Percentiles rank a stretch among this genome's conserved stretches.
Evolutionary conservation across 2,797 vertebrate species (phyloP).

Genomic region (Nannoperca australis): DNA sequence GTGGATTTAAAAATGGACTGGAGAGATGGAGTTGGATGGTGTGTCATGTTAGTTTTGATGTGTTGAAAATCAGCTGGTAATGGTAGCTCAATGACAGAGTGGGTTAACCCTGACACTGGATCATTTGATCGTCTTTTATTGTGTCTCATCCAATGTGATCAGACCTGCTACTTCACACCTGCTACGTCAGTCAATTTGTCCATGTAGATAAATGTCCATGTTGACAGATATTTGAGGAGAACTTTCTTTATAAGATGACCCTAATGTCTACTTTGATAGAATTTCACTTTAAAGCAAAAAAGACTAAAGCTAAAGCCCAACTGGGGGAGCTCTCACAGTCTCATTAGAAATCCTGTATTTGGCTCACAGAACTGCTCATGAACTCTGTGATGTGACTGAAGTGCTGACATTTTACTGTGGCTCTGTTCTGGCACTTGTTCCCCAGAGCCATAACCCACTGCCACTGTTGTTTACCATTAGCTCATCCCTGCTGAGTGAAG

Average conservation of each 20-base stretch:
- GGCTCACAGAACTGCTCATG: conserved; percentile 28
- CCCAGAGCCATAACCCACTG: conserved; percentile 34
- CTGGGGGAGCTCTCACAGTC: background rate
- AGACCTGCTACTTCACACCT: background rate
- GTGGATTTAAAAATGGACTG: conserved; percentile 60
- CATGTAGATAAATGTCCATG: background rate
- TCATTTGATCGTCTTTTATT: background rate
- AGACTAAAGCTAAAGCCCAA: background rate
- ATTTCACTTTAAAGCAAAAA: background rate
- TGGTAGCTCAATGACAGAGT: background rate
- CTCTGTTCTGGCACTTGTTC: conserved; percentile 23
- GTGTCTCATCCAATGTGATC: background rate
- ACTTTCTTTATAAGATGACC: background rate
- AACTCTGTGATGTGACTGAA: conserved; percentile 45
- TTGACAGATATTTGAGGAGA: background rate
- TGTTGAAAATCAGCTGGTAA: conserved; percentile 32
- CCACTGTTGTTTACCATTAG: conserved; percentile 56
- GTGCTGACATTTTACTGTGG: conserved; percentile 59
- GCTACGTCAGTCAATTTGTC: background rate
- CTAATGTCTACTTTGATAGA: background rate
- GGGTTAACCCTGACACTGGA: background rate
- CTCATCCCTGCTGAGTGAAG: conserved; percentile 50
- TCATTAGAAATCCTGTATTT: background rate
- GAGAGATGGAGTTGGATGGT: conserved; percentile 26
- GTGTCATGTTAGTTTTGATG: conserved; percentile 33